These are phyloP conservation scores for Pseudobourletiella spinata DNA, from an alignment of 1,140 invertebrate species.

Conservation along the genomic window DNA sequence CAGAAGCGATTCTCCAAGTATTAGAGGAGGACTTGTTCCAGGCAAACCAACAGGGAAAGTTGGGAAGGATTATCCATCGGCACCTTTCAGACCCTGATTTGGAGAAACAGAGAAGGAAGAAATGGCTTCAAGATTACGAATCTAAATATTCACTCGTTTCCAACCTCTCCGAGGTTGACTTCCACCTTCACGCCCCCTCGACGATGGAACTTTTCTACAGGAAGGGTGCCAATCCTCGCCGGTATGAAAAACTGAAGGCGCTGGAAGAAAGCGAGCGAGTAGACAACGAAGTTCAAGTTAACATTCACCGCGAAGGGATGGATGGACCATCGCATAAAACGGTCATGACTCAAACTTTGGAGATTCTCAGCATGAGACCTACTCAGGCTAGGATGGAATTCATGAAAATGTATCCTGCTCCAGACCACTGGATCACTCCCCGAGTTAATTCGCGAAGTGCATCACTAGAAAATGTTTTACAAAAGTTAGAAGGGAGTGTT, in stretches of 20 bases:
- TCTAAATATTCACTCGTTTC: background rate
- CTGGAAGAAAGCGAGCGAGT: no score
- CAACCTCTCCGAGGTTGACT: background rate
- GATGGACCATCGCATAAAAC: no score
- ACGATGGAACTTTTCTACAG: no score
- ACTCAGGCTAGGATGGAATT: no score
- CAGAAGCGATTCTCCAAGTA: background rate
- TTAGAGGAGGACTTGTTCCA: conserved; percentile 9
- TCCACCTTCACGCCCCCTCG: conserved; percentile 13
- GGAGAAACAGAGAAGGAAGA: background rate
- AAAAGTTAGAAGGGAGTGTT: no score
- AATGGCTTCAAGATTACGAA: background rate
- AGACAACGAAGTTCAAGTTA: no score
- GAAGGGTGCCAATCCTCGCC: no score
- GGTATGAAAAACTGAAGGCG: no score
- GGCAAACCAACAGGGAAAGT: background rate
- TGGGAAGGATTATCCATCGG: background rate
- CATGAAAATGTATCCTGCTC: background rate
- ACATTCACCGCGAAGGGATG: no score
- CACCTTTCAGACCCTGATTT: background rate
- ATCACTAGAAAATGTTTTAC: background rate
- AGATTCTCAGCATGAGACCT: no score
- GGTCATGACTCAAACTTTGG: no score
- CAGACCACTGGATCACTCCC: background rate
- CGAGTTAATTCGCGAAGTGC: background rate